Percentiles rank a stretch among this genome's conserved stretches.
phyloP scores from a whole-genome alignment of 2,797 vertebrate species.

The Bryconaethiops microstoma region DNA sequence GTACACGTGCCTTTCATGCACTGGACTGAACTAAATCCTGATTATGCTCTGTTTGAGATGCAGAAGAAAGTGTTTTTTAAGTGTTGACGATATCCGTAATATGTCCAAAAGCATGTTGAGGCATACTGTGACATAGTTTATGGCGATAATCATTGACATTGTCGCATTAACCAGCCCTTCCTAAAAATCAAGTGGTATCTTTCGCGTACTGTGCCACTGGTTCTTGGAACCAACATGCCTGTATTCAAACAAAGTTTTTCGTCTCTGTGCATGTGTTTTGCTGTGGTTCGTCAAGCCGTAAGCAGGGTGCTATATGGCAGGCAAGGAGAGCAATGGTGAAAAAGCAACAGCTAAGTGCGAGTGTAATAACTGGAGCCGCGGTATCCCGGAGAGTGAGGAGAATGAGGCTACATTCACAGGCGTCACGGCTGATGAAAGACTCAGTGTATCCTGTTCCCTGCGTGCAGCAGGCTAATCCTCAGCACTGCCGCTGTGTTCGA shows the following conservation, averaged over 20 bases:
- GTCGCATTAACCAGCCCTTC: not conserved
- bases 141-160: no score
- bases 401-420: slow-evolving; percentile 46
- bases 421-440: slow-evolving; percentile 40
- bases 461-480: slow-evolving; percentile 47
- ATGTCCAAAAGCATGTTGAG: no score
- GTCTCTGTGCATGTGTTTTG: not conserved
- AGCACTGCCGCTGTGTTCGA: slow-evolving; percentile 34
- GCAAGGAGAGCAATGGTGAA: slow-evolving; percentile 18
- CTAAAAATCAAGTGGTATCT: slow-evolving; percentile 36
- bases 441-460: slow-evolving; percentile 43
- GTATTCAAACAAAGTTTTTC: slow-evolving; percentile 19
- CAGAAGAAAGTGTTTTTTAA: no score
- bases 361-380: slow-evolving; percentile 23
- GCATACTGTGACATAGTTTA: no score
- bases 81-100: no score
- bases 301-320: slow-evolving; percentile 35
- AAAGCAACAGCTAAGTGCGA: slow-evolving; percentile 24
- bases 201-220: not conserved
- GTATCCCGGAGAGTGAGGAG: slow-evolving; percentile 42
- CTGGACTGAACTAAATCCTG: no score
- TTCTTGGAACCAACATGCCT: slow-evolving; percentile 20
- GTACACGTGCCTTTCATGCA: no score
- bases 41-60: no score
- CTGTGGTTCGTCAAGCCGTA: slow-evolving; percentile 15